A percentile compares a stretch with the other conserved stretches of the same genome.
These are phyloP conservation scores for Unio pictorum DNA, from an alignment of 2,888 invertebrate genomes.

Conservation along the genomic window DNA sequence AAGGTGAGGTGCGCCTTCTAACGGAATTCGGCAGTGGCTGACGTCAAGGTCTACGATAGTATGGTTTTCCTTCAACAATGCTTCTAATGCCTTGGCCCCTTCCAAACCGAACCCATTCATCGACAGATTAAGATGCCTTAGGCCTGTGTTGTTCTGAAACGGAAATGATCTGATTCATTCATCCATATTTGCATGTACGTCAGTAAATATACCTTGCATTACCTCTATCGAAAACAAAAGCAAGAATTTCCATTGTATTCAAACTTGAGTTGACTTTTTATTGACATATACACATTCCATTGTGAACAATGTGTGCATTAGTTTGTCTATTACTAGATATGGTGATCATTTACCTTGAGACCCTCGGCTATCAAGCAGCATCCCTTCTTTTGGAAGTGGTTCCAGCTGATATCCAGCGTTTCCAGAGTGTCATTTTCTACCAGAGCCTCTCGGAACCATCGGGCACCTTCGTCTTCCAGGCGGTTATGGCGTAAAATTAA, in stretches of 20 bases:
- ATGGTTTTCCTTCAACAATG: slow-evolving; percentile 56
- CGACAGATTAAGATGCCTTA: slow-evolving; percentile 53
- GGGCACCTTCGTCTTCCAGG: slow-evolving; percentile 51
- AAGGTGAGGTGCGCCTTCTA: slow-evolving; percentile 52
- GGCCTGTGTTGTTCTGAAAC: slow-evolving; percentile 58
- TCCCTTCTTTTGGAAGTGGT: slow-evolving; percentile 54
- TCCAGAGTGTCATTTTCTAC: slow-evolving; percentile 53
- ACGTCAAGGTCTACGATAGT: slow-evolving; percentile 60
- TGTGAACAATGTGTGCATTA: not conserved
- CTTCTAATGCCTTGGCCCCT: slow-evolving; percentile 55
- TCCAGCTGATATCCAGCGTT: slow-evolving; percentile 63
- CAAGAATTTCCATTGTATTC: too few relatives aligned
- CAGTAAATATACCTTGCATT: too few relatives aligned
- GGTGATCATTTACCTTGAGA: slow-evolving; percentile 44
- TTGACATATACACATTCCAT: not conserved
- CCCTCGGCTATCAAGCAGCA: slow-evolving; percentile 54
- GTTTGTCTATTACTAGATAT: not conserved
- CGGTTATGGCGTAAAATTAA: slow-evolving; percentile 54
- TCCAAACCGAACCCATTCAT: slow-evolving; percentile 65
- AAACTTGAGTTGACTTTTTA: too few relatives aligned
- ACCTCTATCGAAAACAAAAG: too few relatives aligned
- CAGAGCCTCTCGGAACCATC: slow-evolving; percentile 48
- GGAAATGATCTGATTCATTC: too few relatives aligned
- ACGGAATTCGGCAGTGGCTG: slow-evolving; percentile 60
- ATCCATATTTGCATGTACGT: too few relatives aligned